A percentile compares a stretch with the other conserved stretches of the same genome.
Conservation (phyloP, 1,140 invertebrate species). For the Copidosoma floridanum region DNA sequence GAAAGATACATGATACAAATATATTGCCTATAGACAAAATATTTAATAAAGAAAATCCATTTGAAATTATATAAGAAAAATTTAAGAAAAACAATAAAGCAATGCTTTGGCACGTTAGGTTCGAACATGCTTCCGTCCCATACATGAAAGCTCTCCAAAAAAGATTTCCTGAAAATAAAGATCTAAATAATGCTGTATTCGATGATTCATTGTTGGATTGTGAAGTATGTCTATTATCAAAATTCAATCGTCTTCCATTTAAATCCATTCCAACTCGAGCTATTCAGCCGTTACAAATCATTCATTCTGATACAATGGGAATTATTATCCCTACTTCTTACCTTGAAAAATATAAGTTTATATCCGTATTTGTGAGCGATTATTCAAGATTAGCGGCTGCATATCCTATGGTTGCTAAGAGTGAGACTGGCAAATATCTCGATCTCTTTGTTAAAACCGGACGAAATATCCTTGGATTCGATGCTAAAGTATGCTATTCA, state of each 20-base stretch:
- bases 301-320: too few species aligned
- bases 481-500: too few species aligned
- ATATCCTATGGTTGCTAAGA: neutral
- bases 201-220: slow-evolving; percentile 25
- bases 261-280: slow-evolving; percentile 4
- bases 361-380: slow-evolving; percentile 23
- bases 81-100: slow-evolving; percentile 20
- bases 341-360: too few species aligned
- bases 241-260: slow-evolving; percentile 5
- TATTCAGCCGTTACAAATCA: slow-evolving; percentile 14
- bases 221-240: too few species aligned
- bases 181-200: slow-evolving; percentile 11
- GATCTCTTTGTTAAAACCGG: neutral
- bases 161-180: slow-evolving; percentile 23
- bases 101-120: slow-evolving; percentile 29
- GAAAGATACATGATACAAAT: slow-evolving; percentile 21
- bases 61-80: slow-evolving; percentile 6
- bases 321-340: slow-evolving; percentile 8
- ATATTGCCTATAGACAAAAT: slow-evolving; percentile 15
- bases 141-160: slow-evolving; percentile 25
- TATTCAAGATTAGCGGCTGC: slow-evolving; percentile 21
- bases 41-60: slow-evolving; percentile 11
- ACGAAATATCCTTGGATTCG: neutral
- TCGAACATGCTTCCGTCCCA: slow-evolving; percentile 23
- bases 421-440: neutral